phyloP scores from a whole-genome alignment of 1,140 invertebrate species.

The Trichonephila clavipes region DNA sequence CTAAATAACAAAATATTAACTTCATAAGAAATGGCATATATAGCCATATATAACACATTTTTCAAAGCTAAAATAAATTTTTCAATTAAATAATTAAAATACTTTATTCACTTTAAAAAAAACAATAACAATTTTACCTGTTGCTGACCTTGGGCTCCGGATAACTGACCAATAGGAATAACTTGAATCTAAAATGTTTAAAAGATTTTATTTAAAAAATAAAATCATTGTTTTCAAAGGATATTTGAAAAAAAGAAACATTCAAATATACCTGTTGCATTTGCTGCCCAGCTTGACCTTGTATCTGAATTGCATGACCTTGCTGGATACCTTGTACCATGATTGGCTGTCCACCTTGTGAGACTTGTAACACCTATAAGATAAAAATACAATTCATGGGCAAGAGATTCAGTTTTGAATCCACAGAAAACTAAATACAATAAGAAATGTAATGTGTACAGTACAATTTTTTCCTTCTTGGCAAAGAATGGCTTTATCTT shows the following conservation, averaged over 20 bases:
- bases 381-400: background rate
- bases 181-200: conserved; percentile 83
- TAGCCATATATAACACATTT: no score
- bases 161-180: conserved; percentile 83
- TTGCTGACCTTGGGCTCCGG: conserved; percentile 82
- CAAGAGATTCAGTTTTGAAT: no score
- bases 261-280: conserved; percentile 81
- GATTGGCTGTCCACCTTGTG: conserved; percentile 80
- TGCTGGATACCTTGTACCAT: conserved; percentile 81
- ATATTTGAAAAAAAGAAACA: background rate
- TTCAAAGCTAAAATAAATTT: background rate
- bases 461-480: no score
- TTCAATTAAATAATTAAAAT: background rate
- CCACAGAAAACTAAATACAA: no score
- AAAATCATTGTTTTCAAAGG: background rate
- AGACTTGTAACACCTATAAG: conserved; percentile 67
- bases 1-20: no score
- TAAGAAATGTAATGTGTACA: no score
- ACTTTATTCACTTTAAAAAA: background rate
- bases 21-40: no score
- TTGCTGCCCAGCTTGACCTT: conserved; percentile 83
- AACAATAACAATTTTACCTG: conserved; percentile 79
- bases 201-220: background rate
- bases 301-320: conserved; percentile 85
- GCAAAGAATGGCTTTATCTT: no score